A percentile compares a stretch with the other conserved stretches of the same genome.
These are phyloP conservation scores for Drosophila biarmipes DNA, from an alignment of 1,140 invertebrate species.

Conservation along the genomic window DNA sequence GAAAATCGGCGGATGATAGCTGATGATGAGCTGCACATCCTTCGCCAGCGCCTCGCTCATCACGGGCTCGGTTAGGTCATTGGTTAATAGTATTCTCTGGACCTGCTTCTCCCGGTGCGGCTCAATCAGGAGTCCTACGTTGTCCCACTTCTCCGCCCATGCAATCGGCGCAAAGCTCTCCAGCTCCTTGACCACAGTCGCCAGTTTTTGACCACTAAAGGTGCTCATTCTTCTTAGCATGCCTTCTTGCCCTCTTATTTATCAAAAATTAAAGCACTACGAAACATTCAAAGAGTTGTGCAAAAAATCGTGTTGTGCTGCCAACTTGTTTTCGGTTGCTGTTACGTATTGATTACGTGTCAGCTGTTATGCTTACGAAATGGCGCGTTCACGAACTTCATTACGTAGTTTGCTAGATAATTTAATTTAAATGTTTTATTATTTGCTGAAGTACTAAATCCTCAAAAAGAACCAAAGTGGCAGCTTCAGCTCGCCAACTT, in stretches of 20 bases:
- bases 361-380: not conserved
- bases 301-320: not conserved
- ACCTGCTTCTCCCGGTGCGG: conserved; percentile 87
- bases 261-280: not conserved
- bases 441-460: too few relatives aligned
- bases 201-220: conserved; percentile 85
- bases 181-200: conserved; percentile 87
- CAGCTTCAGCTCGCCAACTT: too few relatives aligned
- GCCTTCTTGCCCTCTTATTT: not conserved
- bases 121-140: conserved; percentile 96
- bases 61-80: conserved; percentile 96
- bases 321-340: not conserved
- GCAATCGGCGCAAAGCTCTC: conserved; percentile 89
- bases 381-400: too few relatives aligned
- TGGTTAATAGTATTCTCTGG: conserved; percentile 93
- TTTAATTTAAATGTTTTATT: too few relatives aligned
- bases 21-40: conserved; percentile 92
- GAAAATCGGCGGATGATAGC: conserved; percentile 98
- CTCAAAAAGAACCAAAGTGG: too few relatives aligned
- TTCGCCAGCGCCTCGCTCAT: conserved; percentile 92
- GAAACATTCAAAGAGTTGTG: not conserved
- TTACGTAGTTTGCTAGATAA: not conserved
- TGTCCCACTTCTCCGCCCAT: conserved; percentile 96
- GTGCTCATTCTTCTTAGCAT: conserved; percentile 56
- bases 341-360: not conserved